Percentiles rank a stretch among this genome's conserved stretches.
phyloP scores from a whole-genome alignment of 2,888 invertebrate genomes.

The Venustoraphidia nigricollis region DNA sequence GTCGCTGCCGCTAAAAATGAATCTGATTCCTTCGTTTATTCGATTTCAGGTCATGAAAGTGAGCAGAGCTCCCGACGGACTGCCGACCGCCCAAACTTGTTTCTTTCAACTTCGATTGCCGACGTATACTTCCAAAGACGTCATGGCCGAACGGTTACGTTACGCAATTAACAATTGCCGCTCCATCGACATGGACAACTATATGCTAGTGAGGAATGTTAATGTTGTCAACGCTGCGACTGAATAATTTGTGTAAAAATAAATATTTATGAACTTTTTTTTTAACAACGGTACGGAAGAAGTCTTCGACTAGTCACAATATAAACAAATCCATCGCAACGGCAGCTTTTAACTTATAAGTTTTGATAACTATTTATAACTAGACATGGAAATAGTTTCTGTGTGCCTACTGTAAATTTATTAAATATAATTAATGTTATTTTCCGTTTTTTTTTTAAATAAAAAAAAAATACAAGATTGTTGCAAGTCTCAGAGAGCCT shows the following conservation, averaged over 20 bases:
- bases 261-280: constrained; percentile 29
- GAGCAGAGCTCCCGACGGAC: constrained; percentile 36
- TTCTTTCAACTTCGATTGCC: constrained; percentile 47
- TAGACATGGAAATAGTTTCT: too few relatives aligned
- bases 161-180: constrained; percentile 51
- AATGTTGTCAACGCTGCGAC: too few relatives aligned
- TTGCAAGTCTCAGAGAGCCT: too few relatives aligned
- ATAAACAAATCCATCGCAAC: constrained; percentile 21
- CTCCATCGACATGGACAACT: constrained; percentile 53
- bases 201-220: constrained; percentile 45
- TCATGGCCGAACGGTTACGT: constrained; percentile 42
- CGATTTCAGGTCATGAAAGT: constrained; percentile 34
- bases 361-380: too few relatives aligned
- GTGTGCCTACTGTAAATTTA: too few relatives aligned
- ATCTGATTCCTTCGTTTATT: neutral
- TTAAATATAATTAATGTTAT: too few relatives aligned
- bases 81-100: constrained; percentile 47
- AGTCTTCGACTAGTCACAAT: too few relatives aligned
- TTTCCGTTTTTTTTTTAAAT: too few relatives aligned
- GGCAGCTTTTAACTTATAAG: too few relatives aligned
- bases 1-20: too few relatives aligned
- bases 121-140: constrained; percentile 38
- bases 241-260: constrained; percentile 10
- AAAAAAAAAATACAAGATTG: too few relatives aligned
- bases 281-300: too few relatives aligned